Base-by-base conservation (phyloP, 2,888 invertebrate species). In the Erebia epiphron region DNA sequence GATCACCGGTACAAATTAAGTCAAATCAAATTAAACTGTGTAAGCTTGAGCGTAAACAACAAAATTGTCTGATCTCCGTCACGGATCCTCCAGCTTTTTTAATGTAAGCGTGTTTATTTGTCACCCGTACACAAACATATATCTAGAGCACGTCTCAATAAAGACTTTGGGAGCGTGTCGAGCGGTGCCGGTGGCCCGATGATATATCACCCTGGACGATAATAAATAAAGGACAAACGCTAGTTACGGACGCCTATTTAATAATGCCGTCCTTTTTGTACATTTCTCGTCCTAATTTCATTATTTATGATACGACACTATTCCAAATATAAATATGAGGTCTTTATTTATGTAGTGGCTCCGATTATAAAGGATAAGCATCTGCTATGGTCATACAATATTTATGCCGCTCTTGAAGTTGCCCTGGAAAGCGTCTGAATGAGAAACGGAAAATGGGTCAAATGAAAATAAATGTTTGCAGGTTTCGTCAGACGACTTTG, bases 101-200 rank as follows among this genome's bases (percentile, higher is more conserved):
- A 73, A 71, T 64, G 74, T 72, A 64, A 61, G 65, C 74, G 75
- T 72, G 77, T 78, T 79, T 79, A 80, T 80, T 78, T 79, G 79
- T 80, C 79, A 79, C 76, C 76, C 76, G 74, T 77, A 78, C 75
- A 77, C 77, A 78, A 79, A 75, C 76, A 75, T 64, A 73, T 75
- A 77, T 79, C 79, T 80, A 76, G 78, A 73, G 73, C 77, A 83
- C 82, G 79, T 86, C 86, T 86, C 82, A 87, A 86, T 86, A 87
- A 84, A 84, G 83, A 79, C 77, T 75, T 72, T 74, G 76, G 78
- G 72, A 67, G 69, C 75, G 79, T 78, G 79, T 79, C 75, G 75
- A 75, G 79, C 79, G 78, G 80, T 79, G 77, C 79, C 83, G 87
- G 86, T 86, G 87, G 86, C 83, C 84, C 78, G 75, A 75, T 82